A percentile compares a stretch with the other conserved stretches of the same genome.
Evolutionary conservation across 2,888 invertebrate genomes (phyloP).

Genomic region (Chymomyza caudatula): DNA sequence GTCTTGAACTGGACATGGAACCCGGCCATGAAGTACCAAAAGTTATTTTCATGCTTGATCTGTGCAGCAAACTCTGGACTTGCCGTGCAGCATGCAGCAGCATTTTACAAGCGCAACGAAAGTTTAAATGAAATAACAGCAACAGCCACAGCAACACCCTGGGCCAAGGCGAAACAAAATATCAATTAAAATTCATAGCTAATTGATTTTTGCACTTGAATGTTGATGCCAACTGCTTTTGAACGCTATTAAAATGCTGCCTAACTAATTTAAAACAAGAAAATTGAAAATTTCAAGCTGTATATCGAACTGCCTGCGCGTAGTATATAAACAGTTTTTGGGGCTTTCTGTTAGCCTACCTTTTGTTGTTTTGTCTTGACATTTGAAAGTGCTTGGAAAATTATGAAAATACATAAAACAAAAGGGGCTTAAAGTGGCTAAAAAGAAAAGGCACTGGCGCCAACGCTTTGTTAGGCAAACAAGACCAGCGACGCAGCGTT

Average conservation of each 20-base stretch:
- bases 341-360: not conserved
- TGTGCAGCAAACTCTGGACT: slow-evolving; percentile 29
- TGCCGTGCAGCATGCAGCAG: not conserved
- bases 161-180: not conserved
- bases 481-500: slow-evolving; percentile 9
- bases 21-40: slow-evolving; percentile 28
- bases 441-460: slow-evolving; percentile 16
- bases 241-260: slow-evolving; percentile 10
- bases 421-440: not conserved
- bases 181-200: slow-evolving; percentile 77
- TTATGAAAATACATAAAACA: slow-evolving; percentile 44
- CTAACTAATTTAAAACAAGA: not conserved
- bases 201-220: slow-evolving; percentile 70
- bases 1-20: slow-evolving; percentile 30
- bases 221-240: slow-evolving; percentile 6
- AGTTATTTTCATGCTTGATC: slow-evolving; percentile 73
- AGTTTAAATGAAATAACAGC: slow-evolving; percentile 57
- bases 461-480: slow-evolving; percentile 4
- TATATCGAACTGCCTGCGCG: too few relatives aligned
- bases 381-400: slow-evolving; percentile 16
- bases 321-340: not conserved
- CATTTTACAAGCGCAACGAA: slow-evolving; percentile 71
- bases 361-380: slow-evolving; percentile 21
- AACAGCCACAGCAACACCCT: slow-evolving; percentile 47
- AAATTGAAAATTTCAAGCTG: not conserved